Evolutionary conservation across 2,888 invertebrate genomes (phyloP).

Genomic region (Eretmocerus hayati): DNA sequence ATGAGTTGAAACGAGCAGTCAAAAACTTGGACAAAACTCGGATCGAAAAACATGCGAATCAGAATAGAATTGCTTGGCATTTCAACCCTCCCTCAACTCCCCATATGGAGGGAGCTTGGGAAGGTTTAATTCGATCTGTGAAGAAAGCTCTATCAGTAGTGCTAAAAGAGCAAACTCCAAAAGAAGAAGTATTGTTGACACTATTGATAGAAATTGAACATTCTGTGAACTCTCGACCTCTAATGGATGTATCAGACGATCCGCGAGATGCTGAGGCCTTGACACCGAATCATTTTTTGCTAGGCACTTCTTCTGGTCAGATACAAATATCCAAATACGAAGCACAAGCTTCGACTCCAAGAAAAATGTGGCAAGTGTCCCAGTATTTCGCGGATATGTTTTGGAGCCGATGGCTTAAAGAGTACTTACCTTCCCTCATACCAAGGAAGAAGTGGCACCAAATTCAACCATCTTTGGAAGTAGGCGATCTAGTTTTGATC

Average conservation of each 20-base stretch:
- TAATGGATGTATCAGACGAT: not conserved
- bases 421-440: not conserved
- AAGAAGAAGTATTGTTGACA: too few species aligned
- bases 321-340: too few species aligned
- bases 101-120: not conserved
- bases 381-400: not conserved
- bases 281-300: constrained; percentile 6
- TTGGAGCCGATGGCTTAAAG: not conserved
- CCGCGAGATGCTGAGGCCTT: too few species aligned
- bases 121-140: not conserved
- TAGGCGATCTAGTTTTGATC: too few species aligned
- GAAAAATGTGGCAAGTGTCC: not conserved
- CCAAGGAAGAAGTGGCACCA: not conserved
- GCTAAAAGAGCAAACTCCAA: not conserved
- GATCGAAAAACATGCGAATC: too few species aligned
- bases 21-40: too few species aligned
- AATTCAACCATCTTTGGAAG: not conserved
- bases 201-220: too few species aligned
- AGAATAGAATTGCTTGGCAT: too few species aligned
- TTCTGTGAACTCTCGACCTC: constrained; percentile 2
- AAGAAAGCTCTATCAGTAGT: not conserved
- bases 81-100: not conserved
- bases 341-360: not conserved
- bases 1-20: too few species aligned
- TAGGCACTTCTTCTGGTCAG: too few species aligned